A percentile compares a stretch with the other conserved stretches of the same genome.
Evolutionary conservation across 2,113 vertebrate genomes (phyloP).

Genomic region (Austrofundulus limnaeus): DNA sequence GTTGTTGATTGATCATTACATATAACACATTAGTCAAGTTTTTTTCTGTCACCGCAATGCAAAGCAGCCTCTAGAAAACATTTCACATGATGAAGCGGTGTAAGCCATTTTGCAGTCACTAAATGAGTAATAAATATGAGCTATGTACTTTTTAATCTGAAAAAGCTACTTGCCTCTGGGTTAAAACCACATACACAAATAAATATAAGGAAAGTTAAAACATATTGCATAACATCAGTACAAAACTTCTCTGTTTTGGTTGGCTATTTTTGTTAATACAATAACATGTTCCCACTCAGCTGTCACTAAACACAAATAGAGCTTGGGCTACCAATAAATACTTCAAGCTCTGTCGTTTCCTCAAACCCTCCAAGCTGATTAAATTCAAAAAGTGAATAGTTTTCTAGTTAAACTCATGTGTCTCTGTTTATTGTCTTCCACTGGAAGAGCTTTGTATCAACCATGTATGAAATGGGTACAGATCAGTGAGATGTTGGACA

Average conservation of each 20-base stretch:
- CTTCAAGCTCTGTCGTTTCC: not conserved
- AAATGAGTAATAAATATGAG: constrained; percentile 17
- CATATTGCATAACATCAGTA: not conserved
- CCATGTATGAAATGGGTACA: too few species aligned
- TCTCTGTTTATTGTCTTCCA: not conserved
- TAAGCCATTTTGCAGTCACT: not conserved
- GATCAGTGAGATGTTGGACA: too few species aligned
- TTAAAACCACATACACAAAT: constrained; percentile 35
- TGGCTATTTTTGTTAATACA: constrained; percentile 9
- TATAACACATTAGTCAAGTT: not conserved
- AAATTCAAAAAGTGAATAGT: not conserved
- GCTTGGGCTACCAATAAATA: not conserved
- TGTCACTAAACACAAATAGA: not conserved
- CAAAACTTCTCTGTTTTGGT: constrained; percentile 8
- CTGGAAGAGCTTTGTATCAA: too few species aligned
- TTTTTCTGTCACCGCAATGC: not conserved
- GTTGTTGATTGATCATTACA: not conserved
- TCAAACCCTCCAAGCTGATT: not conserved
- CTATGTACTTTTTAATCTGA: constrained; percentile 6
- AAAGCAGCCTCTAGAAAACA: not conserved
- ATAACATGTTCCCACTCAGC: not conserved
- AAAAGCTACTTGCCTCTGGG: not conserved
- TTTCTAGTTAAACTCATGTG: not conserved
- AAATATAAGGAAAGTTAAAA: constrained; percentile 13
- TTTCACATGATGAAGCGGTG: constrained; percentile 8